These are phyloP conservation scores for Isurus oxyrinchus DNA, from an alignment of 2,113 vertebrate genomes.

Conservation along the genomic window DNA sequence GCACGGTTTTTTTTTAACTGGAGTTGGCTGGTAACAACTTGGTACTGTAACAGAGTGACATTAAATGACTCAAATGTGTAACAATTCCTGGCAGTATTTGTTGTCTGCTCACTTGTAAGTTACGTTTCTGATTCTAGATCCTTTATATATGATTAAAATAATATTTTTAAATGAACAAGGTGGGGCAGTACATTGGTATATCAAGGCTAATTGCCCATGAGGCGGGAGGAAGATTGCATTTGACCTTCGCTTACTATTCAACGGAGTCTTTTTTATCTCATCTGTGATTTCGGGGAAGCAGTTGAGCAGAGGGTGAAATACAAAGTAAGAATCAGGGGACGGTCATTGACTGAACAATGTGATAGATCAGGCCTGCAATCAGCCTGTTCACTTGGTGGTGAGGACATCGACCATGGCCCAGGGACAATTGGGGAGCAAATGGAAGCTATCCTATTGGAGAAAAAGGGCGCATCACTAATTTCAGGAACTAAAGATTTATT, in stretches of 20 bases:
- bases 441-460: not conserved
- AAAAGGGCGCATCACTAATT: no score
- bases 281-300: not conserved
- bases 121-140: not conserved
- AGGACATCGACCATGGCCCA: not conserved
- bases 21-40: conserved; percentile 11
- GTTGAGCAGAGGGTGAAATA: not conserved
- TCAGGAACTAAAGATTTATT: conserved; percentile 10
- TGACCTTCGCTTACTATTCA: not conserved
- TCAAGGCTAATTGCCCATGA: not conserved
- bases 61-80: not conserved
- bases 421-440: not conserved
- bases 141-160: not conserved
- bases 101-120: not conserved
- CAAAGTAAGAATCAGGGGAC: not conserved
- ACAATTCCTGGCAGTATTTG: not conserved
- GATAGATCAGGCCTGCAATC: not conserved
- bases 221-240: no score
- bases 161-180: not conserved
- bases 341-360: not conserved
- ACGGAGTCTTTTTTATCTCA: not conserved
- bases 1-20: not conserved
- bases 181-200: not conserved
- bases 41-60: not conserved
- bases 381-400: not conserved